A percentile compares a stretch with the other conserved stretches of the same genome.
phyloP scores from a whole-genome alignment of 2,888 invertebrate genomes.

The Drosophila demipolita region DNA sequence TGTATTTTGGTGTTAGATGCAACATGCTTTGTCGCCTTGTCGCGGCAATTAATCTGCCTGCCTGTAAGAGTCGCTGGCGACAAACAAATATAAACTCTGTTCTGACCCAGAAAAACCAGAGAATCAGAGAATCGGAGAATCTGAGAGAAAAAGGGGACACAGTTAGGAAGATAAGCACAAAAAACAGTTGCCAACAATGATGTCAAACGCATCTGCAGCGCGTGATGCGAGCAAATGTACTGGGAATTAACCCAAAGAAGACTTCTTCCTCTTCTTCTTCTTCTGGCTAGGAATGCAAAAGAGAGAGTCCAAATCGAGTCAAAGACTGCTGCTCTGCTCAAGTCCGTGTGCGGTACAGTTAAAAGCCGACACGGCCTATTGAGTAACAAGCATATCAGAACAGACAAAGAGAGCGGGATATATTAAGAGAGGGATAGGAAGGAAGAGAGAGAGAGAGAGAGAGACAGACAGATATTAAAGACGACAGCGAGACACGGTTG shows the following conservation, averaged over 20 bases:
- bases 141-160: neutral
- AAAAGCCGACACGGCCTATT: conserved; percentile 72
- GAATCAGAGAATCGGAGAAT: neutral
- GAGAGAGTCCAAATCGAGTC: conserved; percentile 33
- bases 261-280: conserved; percentile 23
- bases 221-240: conserved; percentile 65
- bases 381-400: conserved; percentile 70
- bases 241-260: conserved; percentile 55
- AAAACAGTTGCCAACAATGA: conserved; percentile 46
- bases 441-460: neutral
- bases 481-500: conserved; percentile 60
- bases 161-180: neutral
- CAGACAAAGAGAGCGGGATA: neutral
- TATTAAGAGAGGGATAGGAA: neutral
- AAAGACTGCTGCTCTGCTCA: neutral
- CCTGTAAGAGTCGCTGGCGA: conserved; percentile 29
- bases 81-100: conserved; percentile 43
- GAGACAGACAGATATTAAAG: conserved; percentile 43
- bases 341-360: conserved; percentile 54
- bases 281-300: conserved; percentile 30
- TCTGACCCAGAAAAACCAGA: conserved; percentile 41
- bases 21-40: conserved; percentile 31
- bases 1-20: conserved; percentile 47
- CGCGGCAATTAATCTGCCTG: conserved; percentile 68
- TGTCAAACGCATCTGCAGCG: conserved; percentile 53